Evolutionary conservation across 2,113 vertebrate species (phyloP), one percentile per base, ranked within the genome.

Genomic region (Corapipo altera): DNA sequence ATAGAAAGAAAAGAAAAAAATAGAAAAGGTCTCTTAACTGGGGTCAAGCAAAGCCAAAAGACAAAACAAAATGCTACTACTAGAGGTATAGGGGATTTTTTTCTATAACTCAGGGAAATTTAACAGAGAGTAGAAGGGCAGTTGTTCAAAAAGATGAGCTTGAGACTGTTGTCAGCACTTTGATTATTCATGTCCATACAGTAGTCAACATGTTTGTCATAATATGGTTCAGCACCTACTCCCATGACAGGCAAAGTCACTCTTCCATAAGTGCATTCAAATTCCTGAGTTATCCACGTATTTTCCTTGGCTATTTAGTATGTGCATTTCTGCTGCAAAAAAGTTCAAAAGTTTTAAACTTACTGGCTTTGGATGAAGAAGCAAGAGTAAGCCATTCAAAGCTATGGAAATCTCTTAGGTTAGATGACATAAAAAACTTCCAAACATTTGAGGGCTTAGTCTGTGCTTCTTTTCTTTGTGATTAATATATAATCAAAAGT

Each of bases 401-500:
- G 17, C 54, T 20, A 8, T 11, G 44, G 39, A 83, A 84, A 46
- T 6, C 19, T 75, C 58, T 19, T 51, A 2, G 13, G 49, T 78
- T 49, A 19, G 30, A 41, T 37, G 51, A 48, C 11, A 43, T 28
- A 4, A 72, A 77, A 75, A 54, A n/a, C 24, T 65, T 73, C 8
- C 23, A 78, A 30, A 37, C 5, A 33, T 43, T 72, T 51, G 22
- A 80, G 13, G 43, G 28, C 6, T 87, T 62, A 23, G 12, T 55
- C 15, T 84, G 1, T 28, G 27, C 33, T 86, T 88, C 17, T 44
- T 83, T 74, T 75, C 67, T 77, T 58, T 84, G 6, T 23, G 59
- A 88, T 18, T 85, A 94, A 94, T 55, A 91, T 85, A 61, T 65
- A 92, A 95, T 94, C 85, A 88, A 55, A 95, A 79, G 19, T 23